A percentile compares a stretch with the other conserved stretches of the same genome.
These are phyloP conservation scores for Plutomurus gul DNA, from an alignment of 1,140 invertebrate genomes.

Conservation along the genomic window DNA sequence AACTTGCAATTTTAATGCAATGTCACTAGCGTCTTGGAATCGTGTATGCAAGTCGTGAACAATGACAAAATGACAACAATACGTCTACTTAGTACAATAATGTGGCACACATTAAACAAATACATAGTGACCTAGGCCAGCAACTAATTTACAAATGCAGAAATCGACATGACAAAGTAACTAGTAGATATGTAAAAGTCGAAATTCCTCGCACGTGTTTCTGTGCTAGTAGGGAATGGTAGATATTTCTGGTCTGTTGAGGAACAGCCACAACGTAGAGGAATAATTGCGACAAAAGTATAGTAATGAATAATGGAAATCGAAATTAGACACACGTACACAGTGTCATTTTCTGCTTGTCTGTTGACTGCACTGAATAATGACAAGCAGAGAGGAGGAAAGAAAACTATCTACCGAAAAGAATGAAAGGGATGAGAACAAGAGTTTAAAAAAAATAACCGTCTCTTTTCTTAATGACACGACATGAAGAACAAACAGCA, in stretches of 20 bases:
- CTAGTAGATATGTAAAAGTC: no score
- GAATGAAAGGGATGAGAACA: not conserved
- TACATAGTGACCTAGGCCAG: not conserved
- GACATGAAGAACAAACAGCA: no score
- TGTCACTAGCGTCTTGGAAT: no score
- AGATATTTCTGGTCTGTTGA: slow-evolving; percentile 20
- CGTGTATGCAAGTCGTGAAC: no score
- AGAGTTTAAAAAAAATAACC: not conserved
- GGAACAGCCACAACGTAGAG: not conserved
- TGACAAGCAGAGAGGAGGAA: not conserved
- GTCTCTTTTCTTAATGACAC: not conserved
- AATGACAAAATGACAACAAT: not conserved
- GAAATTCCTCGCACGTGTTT: no score
- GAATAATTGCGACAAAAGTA: not conserved
- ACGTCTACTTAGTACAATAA: not conserved
- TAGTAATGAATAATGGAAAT: not conserved
- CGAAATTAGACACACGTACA: not conserved
- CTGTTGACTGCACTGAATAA: slow-evolving; percentile 8
- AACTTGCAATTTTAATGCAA: no score
- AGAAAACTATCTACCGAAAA: no score
- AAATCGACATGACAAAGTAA: not conserved
- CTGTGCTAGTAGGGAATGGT: no score
- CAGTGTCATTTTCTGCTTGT: not conserved
- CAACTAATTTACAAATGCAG: not conserved
- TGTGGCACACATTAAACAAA: no score